Percentiles rank a stretch among this genome's conserved stretches.
phyloP scores from a whole-genome alignment of 2,797 vertebrate genomes.

The Acanthurus leucopareius region DNA sequence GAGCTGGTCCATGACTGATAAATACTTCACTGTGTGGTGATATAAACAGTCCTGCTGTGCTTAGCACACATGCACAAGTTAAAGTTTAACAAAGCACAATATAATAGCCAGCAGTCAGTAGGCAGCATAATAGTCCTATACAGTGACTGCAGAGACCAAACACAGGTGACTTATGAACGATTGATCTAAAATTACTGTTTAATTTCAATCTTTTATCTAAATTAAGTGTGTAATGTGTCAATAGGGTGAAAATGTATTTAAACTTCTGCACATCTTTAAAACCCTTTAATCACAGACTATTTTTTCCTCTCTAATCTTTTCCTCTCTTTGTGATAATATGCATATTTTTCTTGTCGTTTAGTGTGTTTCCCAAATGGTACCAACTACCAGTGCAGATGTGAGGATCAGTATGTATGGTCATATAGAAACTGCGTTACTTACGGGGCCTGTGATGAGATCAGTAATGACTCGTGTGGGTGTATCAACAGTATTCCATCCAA shows the following conservation, averaged over 20 bases:
- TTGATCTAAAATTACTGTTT: background rate
- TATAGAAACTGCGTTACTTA: constrained; percentile 66
- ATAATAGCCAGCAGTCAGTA: background rate
- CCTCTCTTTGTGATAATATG: background rate
- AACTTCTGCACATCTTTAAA: background rate
- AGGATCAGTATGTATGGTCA: constrained; percentile 86
- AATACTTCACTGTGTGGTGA: background rate
- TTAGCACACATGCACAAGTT: background rate
- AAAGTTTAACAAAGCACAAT: constrained; percentile 3
- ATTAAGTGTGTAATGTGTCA: background rate
- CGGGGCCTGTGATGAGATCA: constrained; percentile 60
- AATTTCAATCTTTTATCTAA: background rate
- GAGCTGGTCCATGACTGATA: background rate
- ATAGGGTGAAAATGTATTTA: background rate
- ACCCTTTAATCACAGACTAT: background rate
- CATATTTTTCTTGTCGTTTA: constrained; percentile 55
- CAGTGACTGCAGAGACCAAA: background rate
- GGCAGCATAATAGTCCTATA: background rate
- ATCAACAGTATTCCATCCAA: constrained; percentile 69
- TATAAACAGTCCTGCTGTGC: background rate
- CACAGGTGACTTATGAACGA: background rate
- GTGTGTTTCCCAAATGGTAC: constrained; percentile 81
- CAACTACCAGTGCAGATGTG: constrained; percentile 84
- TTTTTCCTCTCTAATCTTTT: background rate
- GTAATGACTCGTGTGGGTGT: constrained; percentile 73